These are phyloP conservation scores for Sarcophaga bullata DNA, from an alignment of 1,140 invertebrate species.

Conservation along the genomic window DNA sequence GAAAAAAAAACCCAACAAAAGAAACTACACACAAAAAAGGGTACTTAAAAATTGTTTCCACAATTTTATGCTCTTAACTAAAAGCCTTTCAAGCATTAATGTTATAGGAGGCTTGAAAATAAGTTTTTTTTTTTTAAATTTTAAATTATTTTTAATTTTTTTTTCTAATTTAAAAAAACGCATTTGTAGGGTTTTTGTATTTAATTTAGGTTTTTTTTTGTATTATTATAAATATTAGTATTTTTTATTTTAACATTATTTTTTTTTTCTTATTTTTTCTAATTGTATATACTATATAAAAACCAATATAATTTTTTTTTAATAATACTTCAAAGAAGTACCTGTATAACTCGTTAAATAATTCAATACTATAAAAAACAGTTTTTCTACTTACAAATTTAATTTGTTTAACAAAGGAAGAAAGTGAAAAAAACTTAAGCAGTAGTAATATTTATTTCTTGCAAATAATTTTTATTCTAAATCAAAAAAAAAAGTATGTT, in stretches of 20 bases:
- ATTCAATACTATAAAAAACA: background rate
- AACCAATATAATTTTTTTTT: background rate
- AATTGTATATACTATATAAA: constrained; percentile 16
- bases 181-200: constrained; percentile 33
- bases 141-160: background rate
- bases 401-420: constrained; percentile 31
- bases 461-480: background rate
- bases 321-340: constrained; percentile 39
- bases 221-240: background rate
- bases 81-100: background rate
- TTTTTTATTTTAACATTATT: background rate
- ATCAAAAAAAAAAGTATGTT: background rate
- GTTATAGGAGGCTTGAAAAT: background rate
- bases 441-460: background rate
- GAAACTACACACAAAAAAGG: background rate
- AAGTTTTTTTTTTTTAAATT: background rate
- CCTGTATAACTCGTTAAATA: constrained; percentile 30
- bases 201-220: background rate
- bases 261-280: background rate
- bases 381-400: constrained; percentile 30
- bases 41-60: no score
- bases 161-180: background rate
- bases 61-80: background rate
- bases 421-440: background rate
- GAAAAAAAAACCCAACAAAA: background rate